Percentiles rank a stretch among this genome's conserved stretches.
These are phyloP conservation scores for Oxyteleia sp. DNA, from an alignment of 2,888 invertebrate genomes.

Conservation along the genomic window DNA sequence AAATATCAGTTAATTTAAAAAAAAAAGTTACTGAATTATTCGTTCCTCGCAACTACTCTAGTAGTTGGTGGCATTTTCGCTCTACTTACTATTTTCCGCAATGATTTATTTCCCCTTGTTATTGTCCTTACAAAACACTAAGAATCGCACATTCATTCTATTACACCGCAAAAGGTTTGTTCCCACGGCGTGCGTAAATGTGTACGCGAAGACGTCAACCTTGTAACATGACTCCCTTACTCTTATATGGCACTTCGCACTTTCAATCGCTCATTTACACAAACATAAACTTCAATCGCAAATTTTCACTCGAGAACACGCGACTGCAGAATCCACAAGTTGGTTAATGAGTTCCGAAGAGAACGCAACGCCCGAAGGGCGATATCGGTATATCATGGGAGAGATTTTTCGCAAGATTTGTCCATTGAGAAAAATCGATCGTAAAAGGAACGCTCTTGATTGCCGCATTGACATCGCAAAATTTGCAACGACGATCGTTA, in stretches of 20 bases:
- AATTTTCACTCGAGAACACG: constrained; percentile 62
- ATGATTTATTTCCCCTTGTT: constrained; percentile 64
- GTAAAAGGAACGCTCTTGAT: constrained; percentile 42
- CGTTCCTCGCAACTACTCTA: not conserved
- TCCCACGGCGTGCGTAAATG: constrained; percentile 66
- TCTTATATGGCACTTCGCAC: constrained; percentile 73
- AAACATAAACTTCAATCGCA: constrained; percentile 54
- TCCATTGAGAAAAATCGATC: constrained; percentile 46
- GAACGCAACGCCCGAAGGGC: constrained; percentile 43
- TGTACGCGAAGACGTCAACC: constrained; percentile 73
- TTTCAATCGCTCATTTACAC: constrained; percentile 71
- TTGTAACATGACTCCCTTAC: constrained; percentile 73
- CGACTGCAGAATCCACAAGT: constrained; percentile 54
- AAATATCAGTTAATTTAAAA: no score
- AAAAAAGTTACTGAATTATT: constrained; percentile 22
- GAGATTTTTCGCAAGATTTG: constrained; percentile 43
- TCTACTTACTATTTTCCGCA: constrained; percentile 48
- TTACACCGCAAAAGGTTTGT: constrained; percentile 68
- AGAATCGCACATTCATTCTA: constrained; percentile 61
- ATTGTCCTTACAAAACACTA: constrained; percentile 59
- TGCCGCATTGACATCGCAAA: constrained; percentile 37
- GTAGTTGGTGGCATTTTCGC: constrained; percentile 26
- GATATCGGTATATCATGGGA: constrained; percentile 23
- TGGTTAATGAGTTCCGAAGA: constrained; percentile 61
- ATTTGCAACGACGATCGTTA: constrained; percentile 27